Evolutionary conservation across 2,888 invertebrate genomes (phyloP).

Genomic region (Andrena trimmerana): DNA sequence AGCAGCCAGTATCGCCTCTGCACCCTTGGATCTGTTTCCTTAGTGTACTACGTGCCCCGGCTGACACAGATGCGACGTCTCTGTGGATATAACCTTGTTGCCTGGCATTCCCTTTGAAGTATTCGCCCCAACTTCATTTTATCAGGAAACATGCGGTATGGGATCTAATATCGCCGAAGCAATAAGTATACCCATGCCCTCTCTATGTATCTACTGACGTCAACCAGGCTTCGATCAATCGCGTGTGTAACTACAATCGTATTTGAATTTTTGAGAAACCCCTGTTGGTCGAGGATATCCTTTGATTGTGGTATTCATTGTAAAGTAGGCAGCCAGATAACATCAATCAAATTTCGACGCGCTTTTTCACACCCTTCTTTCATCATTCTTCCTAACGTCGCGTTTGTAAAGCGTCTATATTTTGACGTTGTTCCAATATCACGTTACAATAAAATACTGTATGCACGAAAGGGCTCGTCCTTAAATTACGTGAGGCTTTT

Average conservation of each 20-base stretch:
- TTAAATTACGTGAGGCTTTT: too few relatives aligned
- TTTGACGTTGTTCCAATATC: too few relatives aligned
- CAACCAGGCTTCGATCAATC: conserved; percentile 40
- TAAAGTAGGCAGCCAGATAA: background rate
- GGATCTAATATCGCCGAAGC: conserved; percentile 76
- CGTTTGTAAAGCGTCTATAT: too few relatives aligned
- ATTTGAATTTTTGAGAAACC: conserved; percentile 43
- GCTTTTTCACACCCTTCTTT: too few relatives aligned
- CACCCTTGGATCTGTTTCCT: conserved; percentile 48
- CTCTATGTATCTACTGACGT: conserved; percentile 32
- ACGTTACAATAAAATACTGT: too few relatives aligned
- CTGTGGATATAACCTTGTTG: conserved; percentile 65
- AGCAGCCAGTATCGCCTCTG: conserved; percentile 21
- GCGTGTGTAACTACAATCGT: conserved; percentile 26
- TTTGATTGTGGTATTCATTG: conserved; percentile 36
- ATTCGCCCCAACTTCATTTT: conserved; percentile 72
- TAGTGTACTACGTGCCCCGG: conserved; percentile 34
- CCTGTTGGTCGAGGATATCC: background rate
- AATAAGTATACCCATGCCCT: conserved; percentile 57
- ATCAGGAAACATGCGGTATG: conserved; percentile 73
- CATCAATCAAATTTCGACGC: too few relatives aligned
- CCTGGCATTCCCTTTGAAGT: conserved; percentile 74
- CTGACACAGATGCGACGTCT: conserved; percentile 57
- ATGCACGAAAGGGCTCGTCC: too few relatives aligned
- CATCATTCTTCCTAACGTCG: too few relatives aligned